Evolutionary conservation across 2,797 vertebrate genomes (phyloP).

Genomic region (Miichthys miiuy): DNA sequence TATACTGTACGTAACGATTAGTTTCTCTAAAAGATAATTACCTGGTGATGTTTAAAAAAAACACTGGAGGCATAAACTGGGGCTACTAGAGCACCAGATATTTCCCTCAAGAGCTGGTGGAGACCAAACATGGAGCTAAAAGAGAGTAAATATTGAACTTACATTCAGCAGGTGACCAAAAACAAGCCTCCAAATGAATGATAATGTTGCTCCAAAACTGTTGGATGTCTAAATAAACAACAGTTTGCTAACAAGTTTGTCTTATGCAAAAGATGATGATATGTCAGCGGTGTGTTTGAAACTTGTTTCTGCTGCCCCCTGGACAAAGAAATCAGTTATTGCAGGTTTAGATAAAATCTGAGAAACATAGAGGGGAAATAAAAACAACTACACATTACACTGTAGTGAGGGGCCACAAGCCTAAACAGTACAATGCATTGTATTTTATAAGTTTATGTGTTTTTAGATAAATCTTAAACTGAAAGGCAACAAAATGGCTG

Average conservation of each 20-base stretch:
- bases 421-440: not conserved
- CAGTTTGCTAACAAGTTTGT: not conserved
- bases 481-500: not conserved
- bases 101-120: not conserved
- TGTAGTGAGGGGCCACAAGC: not conserved
- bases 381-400: not conserved
- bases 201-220: not conserved
- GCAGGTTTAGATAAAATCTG: not conserved
- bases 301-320: not conserved
- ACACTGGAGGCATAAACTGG: not conserved
- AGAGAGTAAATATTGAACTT: not conserved
- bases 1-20: not conserved
- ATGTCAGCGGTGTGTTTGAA: no score
- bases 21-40: not conserved
- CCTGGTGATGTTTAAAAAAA: not conserved
- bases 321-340: not conserved
- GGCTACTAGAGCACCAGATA: not conserved
- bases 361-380: not conserved
- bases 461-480: not conserved
- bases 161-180: not conserved
- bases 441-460: not conserved
- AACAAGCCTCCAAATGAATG: not conserved
- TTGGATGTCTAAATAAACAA: not conserved
- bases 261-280: no score
- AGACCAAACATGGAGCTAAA: constrained; percentile 1